Evolutionary conservation across 2,888 invertebrate species (phyloP).

Genomic region (Ormyrus nitidulus): DNA sequence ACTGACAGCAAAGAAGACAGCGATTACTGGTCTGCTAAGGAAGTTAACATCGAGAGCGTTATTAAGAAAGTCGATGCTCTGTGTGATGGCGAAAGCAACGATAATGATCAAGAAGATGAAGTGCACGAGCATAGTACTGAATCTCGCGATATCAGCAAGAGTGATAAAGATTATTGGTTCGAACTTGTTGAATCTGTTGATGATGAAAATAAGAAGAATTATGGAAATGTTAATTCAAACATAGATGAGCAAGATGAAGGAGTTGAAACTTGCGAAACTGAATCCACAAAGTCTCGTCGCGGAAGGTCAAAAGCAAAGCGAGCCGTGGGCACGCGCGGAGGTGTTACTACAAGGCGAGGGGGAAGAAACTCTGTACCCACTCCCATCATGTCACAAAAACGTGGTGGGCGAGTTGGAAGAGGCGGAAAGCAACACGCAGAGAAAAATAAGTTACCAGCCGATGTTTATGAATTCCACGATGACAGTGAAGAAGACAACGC

Average conservation of each 20-base stretch:
- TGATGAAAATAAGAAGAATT: conserved; percentile 67
- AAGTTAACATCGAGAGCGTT: conserved; percentile 87
- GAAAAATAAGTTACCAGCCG: conserved; percentile 80
- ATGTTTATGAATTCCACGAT: conserved; percentile 93
- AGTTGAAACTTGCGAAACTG: conserved; percentile 70
- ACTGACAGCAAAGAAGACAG: conserved; percentile 81
- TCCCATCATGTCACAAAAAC: conserved; percentile 59
- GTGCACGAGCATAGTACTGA: conserved; percentile 62
- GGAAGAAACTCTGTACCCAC: conserved; percentile 65
- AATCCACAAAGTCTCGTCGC: conserved; percentile 71
- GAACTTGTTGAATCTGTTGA: conserved; percentile 65
- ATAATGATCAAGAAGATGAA: conserved; percentile 65
- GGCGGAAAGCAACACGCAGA: conserved; percentile 74
- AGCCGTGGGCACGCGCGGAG: conserved; percentile 75
- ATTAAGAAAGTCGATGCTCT: conserved; percentile 87
- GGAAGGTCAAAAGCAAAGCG: conserved; percentile 71
- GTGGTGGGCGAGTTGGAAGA: conserved; percentile 75
- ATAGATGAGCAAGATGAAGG: conserved; percentile 72
- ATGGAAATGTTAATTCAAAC: conserved; percentile 59
- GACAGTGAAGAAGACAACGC: conserved; percentile 86
- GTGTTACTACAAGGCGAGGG: conserved; percentile 79
- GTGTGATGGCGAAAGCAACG: conserved; percentile 75
- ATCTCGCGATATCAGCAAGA: conserved; percentile 64
- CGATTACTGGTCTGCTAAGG: conserved; percentile 87
- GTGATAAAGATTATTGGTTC: conserved; percentile 69